Base-by-base conservation (phyloP, 2,113 vertebrate species). In the Lampris incognitus region DNA sequence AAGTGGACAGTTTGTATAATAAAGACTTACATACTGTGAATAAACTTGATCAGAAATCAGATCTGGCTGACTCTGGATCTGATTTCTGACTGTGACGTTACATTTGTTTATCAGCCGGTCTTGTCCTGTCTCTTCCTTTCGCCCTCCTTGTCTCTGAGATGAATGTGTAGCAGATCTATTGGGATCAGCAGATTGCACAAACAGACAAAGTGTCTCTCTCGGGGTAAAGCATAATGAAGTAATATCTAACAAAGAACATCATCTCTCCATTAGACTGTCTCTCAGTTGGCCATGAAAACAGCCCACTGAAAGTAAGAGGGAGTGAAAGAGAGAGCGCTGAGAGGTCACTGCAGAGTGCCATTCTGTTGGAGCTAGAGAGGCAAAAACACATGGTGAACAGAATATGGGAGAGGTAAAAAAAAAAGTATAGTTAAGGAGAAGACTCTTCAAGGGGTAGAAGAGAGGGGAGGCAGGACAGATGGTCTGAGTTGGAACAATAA, bases 221-320 rank as follows among this genome's bases (percentile, higher is more conserved):
- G 76, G 46, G 72, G 61, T 44, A 64, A 70, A 36, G 62, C 67
- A 50, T 69, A 65, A 5, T 74, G 36, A 87, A 77, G 67, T 74
- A 61, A 24, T 62, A 24, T 71, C 78, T 65, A 67, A 77, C 37
- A 48, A 9, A 74, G 37, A 39, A 63, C 56, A 39, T 42, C 24
- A 65, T 69, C 52, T 66, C 75, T 69, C 74, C 58, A 56, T 78
- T 72, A 83, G 54, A 51, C 42, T 60, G 39, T 60, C 10, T 69
- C 63, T 72, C 2, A 76, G 38, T 6, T 5, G 41, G 10, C 36
- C 1, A 24, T 46, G 4, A 63, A 60, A 41, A 39, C 61, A 37
- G 57, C 54, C n/a, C 36, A 13, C 11, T 40, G 24, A 1, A 56
- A 24, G 60, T 59, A 37, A 41, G 46, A 38, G 39, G 9, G 62